These are phyloP conservation scores for Meriones unguiculatus DNA, from an alignment of 2,113 vertebrate genomes.

Conservation along the genomic window DNA sequence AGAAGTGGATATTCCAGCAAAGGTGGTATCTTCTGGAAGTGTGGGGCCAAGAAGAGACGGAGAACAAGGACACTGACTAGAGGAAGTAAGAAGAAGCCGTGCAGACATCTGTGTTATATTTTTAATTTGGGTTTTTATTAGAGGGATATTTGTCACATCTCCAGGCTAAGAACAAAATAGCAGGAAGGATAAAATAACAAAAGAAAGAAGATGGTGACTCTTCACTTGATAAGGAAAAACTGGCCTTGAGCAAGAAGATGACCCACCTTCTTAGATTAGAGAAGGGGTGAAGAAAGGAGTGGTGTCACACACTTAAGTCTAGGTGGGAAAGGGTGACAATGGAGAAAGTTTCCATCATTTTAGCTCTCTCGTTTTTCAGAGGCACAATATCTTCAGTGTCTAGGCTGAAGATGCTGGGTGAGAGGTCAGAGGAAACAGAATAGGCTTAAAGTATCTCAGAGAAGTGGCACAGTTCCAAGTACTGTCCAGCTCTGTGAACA, in stretches of 20 bases:
- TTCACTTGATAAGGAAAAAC: background rate
- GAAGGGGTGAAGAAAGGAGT: background rate
- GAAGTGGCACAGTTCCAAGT: background rate
- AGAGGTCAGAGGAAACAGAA: background rate
- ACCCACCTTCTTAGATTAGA: background rate
- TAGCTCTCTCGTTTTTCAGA: background rate
- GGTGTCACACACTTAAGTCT: background rate
- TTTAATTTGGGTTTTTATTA: background rate
- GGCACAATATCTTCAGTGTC: background rate
- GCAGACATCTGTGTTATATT: background rate
- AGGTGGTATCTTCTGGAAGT: background rate
- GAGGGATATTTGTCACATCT: background rate
- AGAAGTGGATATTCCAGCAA: background rate
- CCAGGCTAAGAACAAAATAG: conserved; percentile 24
- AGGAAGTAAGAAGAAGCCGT: background rate
- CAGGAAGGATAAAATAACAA: background rate
- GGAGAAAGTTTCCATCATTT: background rate
- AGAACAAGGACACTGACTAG: background rate
- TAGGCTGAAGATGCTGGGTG: background rate
- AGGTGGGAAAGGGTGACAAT: background rate
- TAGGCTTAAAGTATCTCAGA: background rate
- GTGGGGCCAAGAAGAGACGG: background rate
- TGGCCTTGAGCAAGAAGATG: conserved; percentile 19
- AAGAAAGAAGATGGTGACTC: background rate
- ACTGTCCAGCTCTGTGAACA: background rate